Base-by-base conservation (phyloP, 2,888 invertebrate genomes). In the Acrocera orbiculus region DNA sequence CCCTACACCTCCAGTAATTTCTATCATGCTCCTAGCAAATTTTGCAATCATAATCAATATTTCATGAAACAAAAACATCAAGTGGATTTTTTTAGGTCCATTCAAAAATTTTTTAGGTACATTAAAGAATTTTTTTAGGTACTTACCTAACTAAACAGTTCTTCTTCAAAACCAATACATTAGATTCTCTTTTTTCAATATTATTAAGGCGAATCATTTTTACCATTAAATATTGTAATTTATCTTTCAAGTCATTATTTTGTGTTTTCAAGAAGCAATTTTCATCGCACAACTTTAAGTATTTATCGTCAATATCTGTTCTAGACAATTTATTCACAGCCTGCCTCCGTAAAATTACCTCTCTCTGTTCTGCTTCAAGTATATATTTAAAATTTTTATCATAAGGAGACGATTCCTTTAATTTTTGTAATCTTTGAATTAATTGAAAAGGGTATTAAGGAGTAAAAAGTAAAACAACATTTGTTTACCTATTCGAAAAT, bases 231-330 rank as follows among this genome's bases (percentile, higher is more conserved):
- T 34, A 34, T 33, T 44, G 42, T 24, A 45, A 40, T 27, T 41
- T 45, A 10, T 45, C 43, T 16, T 38, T 32, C 16, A 36, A 34
- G 11, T 40, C 38, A 34, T 39, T 40, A 35, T 40, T 41, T 30
- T 41, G 40, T n/a, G 39, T 37, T 30, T 45, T 45, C 3, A 44
- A 19, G 11, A 38, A 37, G 32, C 39, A 41, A 32, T 44, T 41
- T 27, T 45, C 45, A 37, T 45, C 45, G 16, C 42, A 40, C 7
- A 44, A 14, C 13, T 38, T 34, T 14, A 44, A 38, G 25, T 45
- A 45, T 32, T 40, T 42, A 27, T 45, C 43, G 23, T 45, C 44
- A 3, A 45, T 27, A 22, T 45, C 45, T 13, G 37, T 39, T 8
- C 45, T 28, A 20, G 40, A 30, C 8, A 45, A 26, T 32, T 43